Evolutionary conservation across 2,113 vertebrate genomes (phyloP).

Genomic region (Pogonocichla stellata): DNA sequence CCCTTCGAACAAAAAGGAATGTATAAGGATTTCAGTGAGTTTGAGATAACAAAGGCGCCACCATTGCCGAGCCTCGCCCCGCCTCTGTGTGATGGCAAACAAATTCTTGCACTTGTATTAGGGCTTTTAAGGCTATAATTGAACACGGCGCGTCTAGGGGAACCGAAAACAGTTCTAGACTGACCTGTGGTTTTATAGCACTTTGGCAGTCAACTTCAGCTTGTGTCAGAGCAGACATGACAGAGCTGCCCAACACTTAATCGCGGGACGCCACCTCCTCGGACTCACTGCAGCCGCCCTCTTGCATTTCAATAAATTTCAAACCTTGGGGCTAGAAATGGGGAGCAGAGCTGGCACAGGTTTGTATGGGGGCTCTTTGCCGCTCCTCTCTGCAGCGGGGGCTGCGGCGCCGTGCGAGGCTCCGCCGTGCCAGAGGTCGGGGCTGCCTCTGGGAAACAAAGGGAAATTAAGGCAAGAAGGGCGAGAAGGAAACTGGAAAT

Average conservation of each 20-base stretch:
- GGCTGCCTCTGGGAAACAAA: conserved; percentile 65
- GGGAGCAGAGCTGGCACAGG: conserved; percentile 40
- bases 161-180: conserved; percentile 87
- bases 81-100: conserved; percentile 89
- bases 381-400: neutral
- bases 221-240: conserved; percentile 79
- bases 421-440: neutral
- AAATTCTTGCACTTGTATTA: conserved; percentile 91
- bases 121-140: conserved; percentile 92
- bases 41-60: conserved; percentile 84
- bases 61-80: conserved; percentile 82
- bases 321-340: conserved; percentile 26
- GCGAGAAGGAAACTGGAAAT: neutral
- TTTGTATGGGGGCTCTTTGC: conserved; percentile 22
- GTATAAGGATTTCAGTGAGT: conserved; percentile 79
- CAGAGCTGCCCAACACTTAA: conserved; percentile 75
- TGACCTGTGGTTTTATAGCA: conserved; percentile 92
- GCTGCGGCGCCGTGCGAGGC: neutral
- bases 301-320: conserved; percentile 53
- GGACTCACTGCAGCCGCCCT: conserved; percentile 57
- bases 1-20: conserved; percentile 68
- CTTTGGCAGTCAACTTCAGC: conserved; percentile 86
- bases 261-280: conserved; percentile 79
- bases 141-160: conserved; percentile 86
- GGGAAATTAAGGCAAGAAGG: conserved; percentile 36